A percentile compares a stretch with the other conserved stretches of the same genome.
phyloP scores from a whole-genome alignment of 2,888 invertebrate genomes.

The Zaprionus obscuricornis region DNA sequence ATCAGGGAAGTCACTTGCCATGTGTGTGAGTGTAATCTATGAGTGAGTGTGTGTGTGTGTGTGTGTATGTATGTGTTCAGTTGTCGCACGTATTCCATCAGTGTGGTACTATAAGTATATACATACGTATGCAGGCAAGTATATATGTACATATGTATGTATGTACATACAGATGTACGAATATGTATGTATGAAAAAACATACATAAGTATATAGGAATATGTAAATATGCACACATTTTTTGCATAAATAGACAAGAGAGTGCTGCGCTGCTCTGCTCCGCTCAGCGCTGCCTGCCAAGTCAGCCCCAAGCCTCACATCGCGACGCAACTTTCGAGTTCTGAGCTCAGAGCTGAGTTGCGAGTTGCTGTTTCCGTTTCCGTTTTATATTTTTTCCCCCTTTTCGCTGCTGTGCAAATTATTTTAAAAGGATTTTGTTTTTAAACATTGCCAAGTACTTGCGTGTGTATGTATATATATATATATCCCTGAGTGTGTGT shows the following conservation, averaged over 20 bases:
- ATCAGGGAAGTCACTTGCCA: slow-evolving; percentile 50
- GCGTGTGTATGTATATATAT: slow-evolving; percentile 3
- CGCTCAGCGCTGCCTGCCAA: slow-evolving; percentile 25
- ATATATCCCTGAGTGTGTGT: slow-evolving; percentile 5
- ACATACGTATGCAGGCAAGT: background rate
- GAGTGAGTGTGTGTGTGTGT: slow-evolving; percentile 4
- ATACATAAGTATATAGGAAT: slow-evolving; percentile 16
- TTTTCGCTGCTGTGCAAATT: slow-evolving; percentile 53
- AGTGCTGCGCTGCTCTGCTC: slow-evolving; percentile 31
- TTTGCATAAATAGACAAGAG: slow-evolving; percentile 72
- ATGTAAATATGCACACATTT: slow-evolving; percentile 34
- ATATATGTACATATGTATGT: slow-evolving; percentile 5
- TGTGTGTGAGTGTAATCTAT: background rate
- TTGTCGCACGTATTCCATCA: slow-evolving; percentile 73
- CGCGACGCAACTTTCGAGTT: slow-evolving; percentile 24
- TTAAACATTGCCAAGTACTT: slow-evolving; percentile 38
- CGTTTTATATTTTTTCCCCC: slow-evolving; percentile 38
- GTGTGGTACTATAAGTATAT: slow-evolving; percentile 53
- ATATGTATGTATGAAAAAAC: slow-evolving; percentile 8
- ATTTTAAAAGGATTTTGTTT: slow-evolving; percentile 72
- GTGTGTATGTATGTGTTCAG: slow-evolving; percentile 30
- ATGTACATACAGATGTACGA: slow-evolving; percentile 4
- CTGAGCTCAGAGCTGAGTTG: no score
- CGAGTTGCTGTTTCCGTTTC: slow-evolving; percentile 68
- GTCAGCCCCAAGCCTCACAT: slow-evolving; percentile 33